phyloP scores from a whole-genome alignment of 2,888 invertebrate genomes.

The Tetropium fuscum region DNA sequence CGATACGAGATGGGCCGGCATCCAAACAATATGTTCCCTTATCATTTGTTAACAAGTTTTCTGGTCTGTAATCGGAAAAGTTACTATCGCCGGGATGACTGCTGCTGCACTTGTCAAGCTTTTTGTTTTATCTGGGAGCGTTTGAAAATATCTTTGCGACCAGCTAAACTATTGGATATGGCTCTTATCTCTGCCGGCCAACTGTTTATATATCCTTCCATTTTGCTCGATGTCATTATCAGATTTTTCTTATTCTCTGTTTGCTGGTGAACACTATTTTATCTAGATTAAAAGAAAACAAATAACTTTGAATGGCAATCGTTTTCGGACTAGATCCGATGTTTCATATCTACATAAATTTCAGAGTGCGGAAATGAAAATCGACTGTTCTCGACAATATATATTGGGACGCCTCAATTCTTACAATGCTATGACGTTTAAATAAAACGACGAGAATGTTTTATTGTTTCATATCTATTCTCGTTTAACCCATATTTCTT shows the following conservation, averaged over 20 bases:
- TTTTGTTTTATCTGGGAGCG: conserved; percentile 60
- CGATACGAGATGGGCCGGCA: conserved; percentile 62
- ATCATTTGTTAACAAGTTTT: conserved; percentile 66
- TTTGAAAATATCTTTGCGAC: conserved; percentile 54
- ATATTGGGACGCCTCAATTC: too few relatives aligned
- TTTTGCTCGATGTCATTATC: conserved; percentile 21
- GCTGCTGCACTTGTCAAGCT: conserved; percentile 63
- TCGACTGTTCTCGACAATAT: too few relatives aligned
- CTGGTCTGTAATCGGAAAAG: conserved; percentile 61
- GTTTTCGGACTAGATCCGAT: conserved; percentile 17
- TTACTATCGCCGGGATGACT: conserved; percentile 57
- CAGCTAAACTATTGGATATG: conserved; percentile 43
- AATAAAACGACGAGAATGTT: too few relatives aligned
- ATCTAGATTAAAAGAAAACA: conserved; percentile 28
- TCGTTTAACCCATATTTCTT: too few relatives aligned
- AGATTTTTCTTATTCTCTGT: conserved; percentile 31
- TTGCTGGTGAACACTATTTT: conserved; percentile 30
- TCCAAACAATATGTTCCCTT: conserved; percentile 65
- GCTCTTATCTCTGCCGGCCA: conserved; percentile 44
- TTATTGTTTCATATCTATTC: too few relatives aligned
- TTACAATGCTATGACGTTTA: too few relatives aligned
- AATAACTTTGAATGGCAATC: conserved; percentile 30
- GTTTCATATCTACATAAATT: conserved; percentile 12
- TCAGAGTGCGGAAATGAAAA: background rate
- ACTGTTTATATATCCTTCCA: conserved; percentile 25